Conservation (phyloP, 2,888 invertebrate genomes). For the Eupithecia dodoneata region DNA sequence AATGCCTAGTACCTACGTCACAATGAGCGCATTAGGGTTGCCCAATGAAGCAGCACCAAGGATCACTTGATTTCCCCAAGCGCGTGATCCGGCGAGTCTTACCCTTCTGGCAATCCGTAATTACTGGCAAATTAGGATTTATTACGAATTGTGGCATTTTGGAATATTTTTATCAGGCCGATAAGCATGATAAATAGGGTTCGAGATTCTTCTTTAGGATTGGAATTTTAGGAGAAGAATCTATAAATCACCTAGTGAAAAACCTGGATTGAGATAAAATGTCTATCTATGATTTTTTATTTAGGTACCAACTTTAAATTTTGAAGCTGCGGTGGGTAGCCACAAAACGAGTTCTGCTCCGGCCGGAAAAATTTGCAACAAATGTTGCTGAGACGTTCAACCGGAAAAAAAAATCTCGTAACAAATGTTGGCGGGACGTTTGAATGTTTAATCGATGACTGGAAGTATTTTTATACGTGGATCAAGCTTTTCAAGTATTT, state of each 20-base stretch:
- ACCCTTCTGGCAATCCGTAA: slow-evolving; percentile 42
- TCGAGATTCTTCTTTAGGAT: background rate
- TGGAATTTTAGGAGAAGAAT: background rate
- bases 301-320: background rate
- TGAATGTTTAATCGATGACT: too few species aligned
- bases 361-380: too few species aligned
- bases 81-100: slow-evolving; percentile 48
- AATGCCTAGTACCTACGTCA: slow-evolving; percentile 52
- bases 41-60: slow-evolving; percentile 52
- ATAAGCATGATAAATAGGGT: slow-evolving; percentile 15
- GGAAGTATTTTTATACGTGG: too few species aligned
- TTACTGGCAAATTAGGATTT: slow-evolving; percentile 31
- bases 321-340: background rate
- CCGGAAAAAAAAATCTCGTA: too few species aligned
- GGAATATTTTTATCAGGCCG: slow-evolving; percentile 9
- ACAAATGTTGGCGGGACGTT: too few species aligned
- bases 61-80: slow-evolving; percentile 67
- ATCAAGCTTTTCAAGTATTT: too few species aligned
- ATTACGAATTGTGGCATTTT: slow-evolving; percentile 14
- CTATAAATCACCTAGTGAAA: background rate
- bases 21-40: slow-evolving; percentile 59
- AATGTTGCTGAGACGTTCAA: too few species aligned
- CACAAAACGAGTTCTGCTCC: too few species aligned
- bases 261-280: background rate
- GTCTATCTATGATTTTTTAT: background rate